phyloP scores from a whole-genome alignment of 2,113 vertebrate species.

The Hippocampus mohnikei region DNA sequence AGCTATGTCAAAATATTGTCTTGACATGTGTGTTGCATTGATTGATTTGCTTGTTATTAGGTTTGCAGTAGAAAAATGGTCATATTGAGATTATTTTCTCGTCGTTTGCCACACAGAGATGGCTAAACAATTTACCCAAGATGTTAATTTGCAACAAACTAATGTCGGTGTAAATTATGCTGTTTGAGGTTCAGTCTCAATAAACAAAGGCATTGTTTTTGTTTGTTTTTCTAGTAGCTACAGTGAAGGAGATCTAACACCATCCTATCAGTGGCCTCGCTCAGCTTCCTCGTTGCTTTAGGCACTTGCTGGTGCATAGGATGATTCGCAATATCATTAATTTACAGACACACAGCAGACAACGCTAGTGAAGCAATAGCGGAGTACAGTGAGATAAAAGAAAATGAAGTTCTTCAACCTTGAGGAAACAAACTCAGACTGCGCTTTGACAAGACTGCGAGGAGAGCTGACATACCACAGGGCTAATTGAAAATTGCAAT shows the following conservation, averaged over 20 bases:
- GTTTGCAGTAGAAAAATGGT: not conserved
- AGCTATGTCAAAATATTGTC: not conserved
- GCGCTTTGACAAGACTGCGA: constrained; percentile 37
- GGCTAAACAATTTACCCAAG: not conserved
- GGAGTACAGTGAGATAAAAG: constrained; percentile 44
- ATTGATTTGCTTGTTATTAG: not conserved
- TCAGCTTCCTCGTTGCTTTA: constrained; percentile 16
- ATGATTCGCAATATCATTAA: constrained; percentile 47
- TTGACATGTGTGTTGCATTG: not conserved
- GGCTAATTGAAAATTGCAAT: constrained; percentile 37
- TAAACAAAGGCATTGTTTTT: not conserved
- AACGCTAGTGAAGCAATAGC: constrained; percentile 37
- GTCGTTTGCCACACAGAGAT: not conserved
- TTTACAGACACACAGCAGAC: constrained; percentile 44
- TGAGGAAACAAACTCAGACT: constrained; percentile 25
- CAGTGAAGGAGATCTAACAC: not conserved
- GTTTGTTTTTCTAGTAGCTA: not conserved
- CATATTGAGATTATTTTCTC: not conserved
- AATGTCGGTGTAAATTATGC: not conserved
- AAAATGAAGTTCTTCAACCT: constrained; percentile 38
- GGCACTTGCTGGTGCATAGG: constrained; percentile 9
- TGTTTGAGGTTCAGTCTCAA: not conserved
- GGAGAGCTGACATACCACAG: constrained; percentile 33
- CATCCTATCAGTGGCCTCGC: not conserved
- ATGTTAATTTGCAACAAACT: not conserved